These are phyloP conservation scores for Pachypeltis micranthus DNA, from an alignment of 1,140 invertebrate genomes.

Conservation along the genomic window DNA sequence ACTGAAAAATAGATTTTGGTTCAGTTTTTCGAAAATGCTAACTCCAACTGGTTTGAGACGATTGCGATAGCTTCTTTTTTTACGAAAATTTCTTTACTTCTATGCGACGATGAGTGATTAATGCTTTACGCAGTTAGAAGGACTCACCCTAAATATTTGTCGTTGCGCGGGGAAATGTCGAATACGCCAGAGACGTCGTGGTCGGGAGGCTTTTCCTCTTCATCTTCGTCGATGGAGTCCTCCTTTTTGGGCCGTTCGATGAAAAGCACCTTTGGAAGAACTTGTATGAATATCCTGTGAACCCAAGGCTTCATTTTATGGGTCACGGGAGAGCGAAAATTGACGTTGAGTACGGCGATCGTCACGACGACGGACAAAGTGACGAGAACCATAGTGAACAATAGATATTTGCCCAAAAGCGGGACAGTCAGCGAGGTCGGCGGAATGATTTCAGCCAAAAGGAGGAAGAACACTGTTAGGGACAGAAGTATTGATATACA, in stretches of 20 bases:
- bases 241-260: constrained; percentile 71
- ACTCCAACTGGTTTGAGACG: too few relatives aligned
- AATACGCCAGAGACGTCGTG: constrained; percentile 54
- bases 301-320: constrained; percentile 90
- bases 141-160: constrained; percentile 50
- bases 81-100: too few relatives aligned
- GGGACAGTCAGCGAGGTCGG: constrained; percentile 98
- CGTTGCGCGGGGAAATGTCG: constrained; percentile 54
- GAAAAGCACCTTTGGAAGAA: constrained; percentile 72
- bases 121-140: too few relatives aligned
- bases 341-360: constrained; percentile 95
- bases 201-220: constrained; percentile 44
- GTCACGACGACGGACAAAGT: constrained; percentile 96
- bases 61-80: too few relatives aligned
- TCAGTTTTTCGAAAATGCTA: too few relatives aligned
- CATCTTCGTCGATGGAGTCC: constrained; percentile 47
- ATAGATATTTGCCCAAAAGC: constrained; percentile 91
- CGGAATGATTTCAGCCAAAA: constrained; percentile 96
- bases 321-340: constrained; percentile 95
- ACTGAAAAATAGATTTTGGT: too few relatives aligned
- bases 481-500: constrained; percentile 98
- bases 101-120: too few relatives aligned
- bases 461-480: constrained; percentile 95
- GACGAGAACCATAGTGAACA: constrained; percentile 99
- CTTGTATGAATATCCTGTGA: constrained; percentile 72